Evolutionary conservation across 2,888 invertebrate genomes (phyloP), one percentile per base, ranked within the genome.

Genomic region (Rotaria sp.): DNA sequence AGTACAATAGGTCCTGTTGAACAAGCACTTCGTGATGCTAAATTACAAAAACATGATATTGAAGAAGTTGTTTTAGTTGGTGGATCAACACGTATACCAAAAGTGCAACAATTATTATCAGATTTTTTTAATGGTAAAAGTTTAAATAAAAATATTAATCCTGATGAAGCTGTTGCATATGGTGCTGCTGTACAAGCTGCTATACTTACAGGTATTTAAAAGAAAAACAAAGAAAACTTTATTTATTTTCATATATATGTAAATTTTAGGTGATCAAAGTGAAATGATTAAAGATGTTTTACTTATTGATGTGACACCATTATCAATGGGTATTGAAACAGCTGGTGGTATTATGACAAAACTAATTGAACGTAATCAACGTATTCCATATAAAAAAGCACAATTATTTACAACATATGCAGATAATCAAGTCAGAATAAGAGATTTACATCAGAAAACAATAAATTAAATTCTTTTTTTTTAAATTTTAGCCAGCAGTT

Each of bases 371-470:
- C 94, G 97, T 87, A 99, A 97, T 93, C 96, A 96, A 48, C 96
- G 96, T 90, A 97, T 97, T 91, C 97, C 97, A 87, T 96, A 96
- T 87, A 97, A 97, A 92, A 96, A 96, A 92, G 96, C 96, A 0
- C 96, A 97, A 91, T 96, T 95, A 55, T 97, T 97, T 93, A 96
- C 96, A 89, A 97, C 97, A 10, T 97, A 96, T 92, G 95, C 96
- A 0, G 97, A 98, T 92, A 98, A 98, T 92, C 98, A 98, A 50
- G 26, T 84, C 4, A 87, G 26, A 59, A 13, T n/a, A 50, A n/a
- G 2, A 59, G 4, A n/a, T 7, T 30, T 48, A 11, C 3, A 84
- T 15, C 3, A 5, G 26, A 38, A 30, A 7, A n/a, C 50, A 30
- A 18, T n/a, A 4, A 26, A n/a, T 21, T 26, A n/a, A 30, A 24